phyloP scores from a whole-genome alignment of 2,888 invertebrate genomes.

The Cyclophora albipunctata region DNA sequence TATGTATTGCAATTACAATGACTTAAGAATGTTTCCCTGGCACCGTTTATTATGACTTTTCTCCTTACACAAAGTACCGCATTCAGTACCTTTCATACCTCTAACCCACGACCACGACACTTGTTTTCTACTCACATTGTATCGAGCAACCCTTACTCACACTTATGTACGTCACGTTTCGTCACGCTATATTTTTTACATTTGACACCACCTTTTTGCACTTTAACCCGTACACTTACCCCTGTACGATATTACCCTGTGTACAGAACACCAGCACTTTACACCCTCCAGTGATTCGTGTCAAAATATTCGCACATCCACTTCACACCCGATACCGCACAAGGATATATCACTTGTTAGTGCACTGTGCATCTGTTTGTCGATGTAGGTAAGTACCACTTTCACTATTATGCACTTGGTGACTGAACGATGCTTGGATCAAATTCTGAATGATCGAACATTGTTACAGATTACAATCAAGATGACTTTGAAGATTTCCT shows the following conservation, averaged over 20 bases:
- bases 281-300: neutral
- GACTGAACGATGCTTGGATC: neutral
- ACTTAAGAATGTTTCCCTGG: conserved; percentile 19
- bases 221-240: neutral
- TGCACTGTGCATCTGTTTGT: conserved; percentile 25
- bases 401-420: conserved; percentile 23
- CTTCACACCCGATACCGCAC: conserved; percentile 33
- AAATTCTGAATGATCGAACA: conserved; percentile 4
- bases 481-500: conserved; percentile 52
- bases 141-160: neutral
- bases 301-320: conserved; percentile 11
- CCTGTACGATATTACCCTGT: neutral
- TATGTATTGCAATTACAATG: conserved; percentile 1
- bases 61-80: conserved; percentile 1
- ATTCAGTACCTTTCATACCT: neutral
- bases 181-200: too few relatives aligned
- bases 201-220: neutral
- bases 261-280: conserved; percentile 6
- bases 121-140: too few relatives aligned
- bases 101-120: too few relatives aligned
- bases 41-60: conserved; percentile 13
- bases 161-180: neutral
- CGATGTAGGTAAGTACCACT: conserved; percentile 36
- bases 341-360: conserved; percentile 26
- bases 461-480: conserved; percentile 57